Percentiles rank a stretch among this genome's conserved stretches.
phyloP scores from a whole-genome alignment of 2,797 vertebrate species.

The Pantherophis vulpinus region DNA sequence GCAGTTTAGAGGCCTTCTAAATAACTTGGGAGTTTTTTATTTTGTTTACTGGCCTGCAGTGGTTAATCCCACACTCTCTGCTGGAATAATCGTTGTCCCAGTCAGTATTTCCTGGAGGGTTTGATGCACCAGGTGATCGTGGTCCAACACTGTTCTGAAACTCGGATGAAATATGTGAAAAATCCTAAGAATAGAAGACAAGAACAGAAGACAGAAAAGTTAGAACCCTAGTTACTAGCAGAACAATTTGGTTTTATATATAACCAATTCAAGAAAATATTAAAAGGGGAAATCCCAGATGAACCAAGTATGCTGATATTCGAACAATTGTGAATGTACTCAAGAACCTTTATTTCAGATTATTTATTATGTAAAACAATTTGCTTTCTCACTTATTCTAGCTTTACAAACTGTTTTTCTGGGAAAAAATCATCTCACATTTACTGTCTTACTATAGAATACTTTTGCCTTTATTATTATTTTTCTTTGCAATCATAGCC shows the following conservation, averaged over 20 bases:
- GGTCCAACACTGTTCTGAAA: constrained; percentile 89
- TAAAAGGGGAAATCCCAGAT: rapidly evolving
- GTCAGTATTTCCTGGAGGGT: constrained; percentile 83
- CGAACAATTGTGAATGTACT: not conserved
- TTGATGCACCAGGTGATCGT: constrained; percentile 89
- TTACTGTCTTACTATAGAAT: not conserved
- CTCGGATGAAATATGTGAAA: constrained; percentile 91
- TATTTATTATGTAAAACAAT: not conserved
- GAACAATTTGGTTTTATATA: not conserved
- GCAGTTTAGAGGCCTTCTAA: not conserved
- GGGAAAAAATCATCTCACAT: not conserved
- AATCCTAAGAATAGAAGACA: constrained; percentile 75
- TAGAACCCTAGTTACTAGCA: not conserved
- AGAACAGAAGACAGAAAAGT: not conserved
- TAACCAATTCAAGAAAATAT: rapidly evolving
- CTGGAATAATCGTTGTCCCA: constrained; percentile 95
- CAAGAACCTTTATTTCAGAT: rapidly evolving
- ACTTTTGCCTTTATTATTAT: not conserved
- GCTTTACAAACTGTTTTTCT: not conserved
- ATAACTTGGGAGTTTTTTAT: rapidly evolving
- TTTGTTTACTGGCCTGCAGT: constrained; percentile 85
- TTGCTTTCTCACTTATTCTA: not conserved
- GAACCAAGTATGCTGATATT: not conserved
- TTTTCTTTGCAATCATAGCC: not conserved
- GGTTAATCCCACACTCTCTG: constrained; percentile 92